A percentile compares a stretch with the other conserved stretches of the same genome.
phyloP scores from a whole-genome alignment of 2,113 vertebrate species.

The Actenoides hombroni region DNA sequence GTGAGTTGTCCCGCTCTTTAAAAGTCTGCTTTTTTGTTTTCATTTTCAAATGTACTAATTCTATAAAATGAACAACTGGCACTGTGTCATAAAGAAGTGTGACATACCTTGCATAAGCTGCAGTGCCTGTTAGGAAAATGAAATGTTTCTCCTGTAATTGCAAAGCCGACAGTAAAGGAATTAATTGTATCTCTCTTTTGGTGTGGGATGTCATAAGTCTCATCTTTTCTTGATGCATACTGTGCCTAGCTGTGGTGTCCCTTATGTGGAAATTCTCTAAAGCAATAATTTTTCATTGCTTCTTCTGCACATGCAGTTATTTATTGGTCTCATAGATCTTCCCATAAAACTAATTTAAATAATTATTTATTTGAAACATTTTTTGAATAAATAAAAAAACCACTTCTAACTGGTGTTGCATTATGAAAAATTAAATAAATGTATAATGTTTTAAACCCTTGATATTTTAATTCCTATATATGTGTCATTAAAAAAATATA shows the following conservation, averaged over 20 bases:
- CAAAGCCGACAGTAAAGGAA: slow-evolving; percentile 61
- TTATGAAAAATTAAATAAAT: neutral
- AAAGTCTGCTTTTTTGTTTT: slow-evolving; percentile 52
- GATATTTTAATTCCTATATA: neutral
- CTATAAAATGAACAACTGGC: slow-evolving; percentile 43
- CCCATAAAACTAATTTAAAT: neutral
- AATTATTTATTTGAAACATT: neutral
- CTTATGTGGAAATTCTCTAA: slow-evolving; percentile 41
- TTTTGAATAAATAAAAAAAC: neutral
- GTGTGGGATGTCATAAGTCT: slow-evolving; percentile 55
- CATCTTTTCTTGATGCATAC: slow-evolving; percentile 47
- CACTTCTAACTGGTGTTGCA: neutral
- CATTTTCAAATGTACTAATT: slow-evolving; percentile 47
- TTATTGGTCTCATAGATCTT: neutral
- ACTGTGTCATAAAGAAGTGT: slow-evolving; percentile 59
- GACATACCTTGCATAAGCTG: slow-evolving; percentile 55
- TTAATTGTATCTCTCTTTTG: slow-evolving; percentile 72
- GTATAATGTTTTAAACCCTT: neutral
- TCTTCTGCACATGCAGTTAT: neutral
- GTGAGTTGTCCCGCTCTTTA: slow-evolving; percentile 76
- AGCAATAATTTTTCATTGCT: slow-evolving; percentile 24
- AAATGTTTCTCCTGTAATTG: slow-evolving; percentile 61
- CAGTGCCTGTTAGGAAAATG: slow-evolving; percentile 50
- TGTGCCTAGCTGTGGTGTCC: slow-evolving; percentile 39
- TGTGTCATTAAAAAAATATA: neutral